Base-by-base conservation (phyloP, 2,113 vertebrate genomes). In the Apodemus sylvaticus region DNA sequence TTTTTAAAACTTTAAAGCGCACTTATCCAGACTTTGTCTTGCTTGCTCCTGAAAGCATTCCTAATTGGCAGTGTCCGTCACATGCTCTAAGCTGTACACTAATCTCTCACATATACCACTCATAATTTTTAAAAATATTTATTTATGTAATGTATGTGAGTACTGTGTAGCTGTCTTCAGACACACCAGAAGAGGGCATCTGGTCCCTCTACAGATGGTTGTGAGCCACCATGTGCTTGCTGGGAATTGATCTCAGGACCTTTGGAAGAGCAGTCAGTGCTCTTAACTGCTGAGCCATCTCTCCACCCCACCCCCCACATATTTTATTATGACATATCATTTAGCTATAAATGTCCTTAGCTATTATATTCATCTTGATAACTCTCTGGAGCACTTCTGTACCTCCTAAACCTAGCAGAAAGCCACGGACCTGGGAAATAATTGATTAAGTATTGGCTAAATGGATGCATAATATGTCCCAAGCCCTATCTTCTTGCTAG, bases 271-370 rank as follows among this genome's bases (percentile, higher is more conserved):
- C 45, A 48, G 45, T 48, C 45, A 48, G 45, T 48, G 45, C 45
- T 48, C 45, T 48, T 48, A 48, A 48, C 45, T 48, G 45, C 45
- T 48, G 7, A 48, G 45, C 45, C 45, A 48, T 48, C 45, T 48
- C 7, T 48, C 45, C 45, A 48, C 7, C 45, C 45, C 45, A 3
- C 45, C 45, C 45, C 45, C 3, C 45, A 48, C 45, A 48, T 39
- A n/a, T 79, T 53, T 95, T 89, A 70, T 70, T 92, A 48, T 16
- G 79, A n/a, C 51, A 77, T 83, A 24, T 77, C 81, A 92, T 73
- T 66, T 81, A 74, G 34, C 73, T 58, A 1, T 45, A 31, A 53
- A 16, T 92, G 34, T 79, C 31, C 12, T 60, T 77, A 36, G 53
- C 62, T 66, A 45, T 39, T 78, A 17, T n/a, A 1, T 39, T 53